Conservation (phyloP, 2,797 vertebrate genomes). For the Darevskia mixta region DNA sequence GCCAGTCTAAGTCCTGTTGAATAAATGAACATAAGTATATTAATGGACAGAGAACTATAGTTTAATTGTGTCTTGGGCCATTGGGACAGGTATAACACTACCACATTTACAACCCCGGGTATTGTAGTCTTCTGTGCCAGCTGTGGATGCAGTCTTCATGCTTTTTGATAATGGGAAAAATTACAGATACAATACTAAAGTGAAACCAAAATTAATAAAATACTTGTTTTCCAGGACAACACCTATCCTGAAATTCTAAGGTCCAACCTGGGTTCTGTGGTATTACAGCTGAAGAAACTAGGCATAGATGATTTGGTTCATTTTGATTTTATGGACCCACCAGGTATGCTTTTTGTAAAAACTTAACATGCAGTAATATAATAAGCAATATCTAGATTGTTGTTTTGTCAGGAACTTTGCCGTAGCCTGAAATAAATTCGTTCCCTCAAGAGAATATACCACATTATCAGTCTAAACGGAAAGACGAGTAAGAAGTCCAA, state of each 20-base stretch:
- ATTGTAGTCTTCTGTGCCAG: not conserved
- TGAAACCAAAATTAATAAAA: not conserved
- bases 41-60: not conserved
- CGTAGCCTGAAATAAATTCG: not conserved
- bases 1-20: not conserved
- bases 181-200: not conserved
- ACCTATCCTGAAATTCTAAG: slow-evolving; percentile 98
- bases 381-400: not conserved
- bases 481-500: not conserved
- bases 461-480: not conserved
- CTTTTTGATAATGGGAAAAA: slow-evolving; percentile 9
- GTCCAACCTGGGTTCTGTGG: slow-evolving; percentile 97
- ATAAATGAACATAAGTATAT: not conserved
- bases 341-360: slow-evolving; percentile 82
- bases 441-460: not conserved
- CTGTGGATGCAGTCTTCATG: not conserved
- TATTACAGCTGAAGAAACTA: slow-evolving; percentile 97
- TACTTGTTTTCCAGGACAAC: slow-evolving; percentile 87
- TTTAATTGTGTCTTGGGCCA: not conserved
- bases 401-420: not conserved
- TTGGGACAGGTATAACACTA: not conserved
- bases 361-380: not conserved
- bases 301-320: slow-evolving; percentile 99
- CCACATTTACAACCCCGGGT: not conserved
- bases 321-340: slow-evolving; percentile 99